phyloP scores from a whole-genome alignment of 2,113 vertebrate species.

The Onychorhynchus coronatus region DNA sequence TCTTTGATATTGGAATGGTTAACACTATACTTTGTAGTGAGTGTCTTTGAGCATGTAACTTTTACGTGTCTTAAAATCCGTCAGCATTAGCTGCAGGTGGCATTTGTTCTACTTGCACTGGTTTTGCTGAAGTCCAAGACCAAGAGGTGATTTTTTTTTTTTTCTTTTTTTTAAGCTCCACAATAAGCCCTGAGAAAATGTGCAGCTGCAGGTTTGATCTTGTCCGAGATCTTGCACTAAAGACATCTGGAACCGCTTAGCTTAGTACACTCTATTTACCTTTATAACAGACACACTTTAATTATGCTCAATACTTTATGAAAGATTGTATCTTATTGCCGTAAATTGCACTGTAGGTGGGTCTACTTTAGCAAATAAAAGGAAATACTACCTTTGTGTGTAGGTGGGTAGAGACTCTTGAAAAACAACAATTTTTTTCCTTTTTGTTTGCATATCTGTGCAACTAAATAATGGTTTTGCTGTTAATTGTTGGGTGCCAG shows the following conservation, averaged over 20 bases:
- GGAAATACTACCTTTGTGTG: conserved; percentile 25
- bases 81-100: background rate
- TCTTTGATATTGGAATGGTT: background rate
- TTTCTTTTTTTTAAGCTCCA: background rate
- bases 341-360: conserved; percentile 55
- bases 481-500: background rate
- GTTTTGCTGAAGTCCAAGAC: background rate
- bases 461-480: background rate
- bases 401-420: conserved; percentile 12
- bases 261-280: conserved; percentile 56
- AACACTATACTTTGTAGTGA: background rate
- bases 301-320: conserved; percentile 59
- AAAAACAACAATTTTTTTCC: background rate
- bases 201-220: conserved; percentile 81
- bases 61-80: background rate
- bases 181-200: conserved; percentile 58
- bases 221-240: conserved; percentile 72
- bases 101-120: background rate
- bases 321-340: conserved; percentile 51
- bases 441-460: conserved; percentile 9
- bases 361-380: conserved; percentile 46
- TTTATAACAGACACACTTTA: conserved; percentile 66
- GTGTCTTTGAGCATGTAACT: background rate
- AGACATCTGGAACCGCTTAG: conserved; percentile 65
- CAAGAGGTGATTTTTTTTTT: background rate